Conservation (phyloP, 2,797 vertebrate species). For the Pachyuromys duprasi region DNA sequence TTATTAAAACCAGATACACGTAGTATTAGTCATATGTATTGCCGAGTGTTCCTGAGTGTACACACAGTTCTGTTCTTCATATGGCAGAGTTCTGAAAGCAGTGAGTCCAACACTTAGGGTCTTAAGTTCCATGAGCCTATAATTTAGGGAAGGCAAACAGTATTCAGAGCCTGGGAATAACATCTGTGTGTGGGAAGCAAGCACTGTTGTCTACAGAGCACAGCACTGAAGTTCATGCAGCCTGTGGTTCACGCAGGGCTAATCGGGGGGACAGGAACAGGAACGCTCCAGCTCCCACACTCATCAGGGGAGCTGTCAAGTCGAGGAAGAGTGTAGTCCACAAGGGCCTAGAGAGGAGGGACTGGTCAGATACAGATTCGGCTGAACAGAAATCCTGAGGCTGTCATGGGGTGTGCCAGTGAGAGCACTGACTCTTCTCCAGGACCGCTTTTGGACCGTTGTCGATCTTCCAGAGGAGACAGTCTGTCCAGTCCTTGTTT, state of each 20-base stretch:
- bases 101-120: neutral
- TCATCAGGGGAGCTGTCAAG: neutral
- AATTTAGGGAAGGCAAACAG: neutral
- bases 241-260: neutral
- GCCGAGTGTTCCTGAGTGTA: neutral
- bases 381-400: neutral
- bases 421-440: neutral
- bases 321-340: neutral
- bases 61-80: neutral
- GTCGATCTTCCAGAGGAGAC: neutral
- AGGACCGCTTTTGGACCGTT: neutral
- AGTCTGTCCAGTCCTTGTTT: neutral
- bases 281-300: neutral
- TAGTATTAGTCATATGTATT: neutral
- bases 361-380: neutral
- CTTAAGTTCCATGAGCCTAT: neutral
- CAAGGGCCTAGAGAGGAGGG: neutral
- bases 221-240: neutral
- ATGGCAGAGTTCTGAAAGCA: neutral
- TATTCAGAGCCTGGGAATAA: neutral
- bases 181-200: neutral
- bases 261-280: neutral
- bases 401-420: neutral
- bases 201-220: neutral
- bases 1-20: neutral